Evolutionary conservation across 2,888 invertebrate genomes (phyloP), one percentile per base, ranked within the genome.

Genomic region (Ptychoptera contaminata): DNA sequence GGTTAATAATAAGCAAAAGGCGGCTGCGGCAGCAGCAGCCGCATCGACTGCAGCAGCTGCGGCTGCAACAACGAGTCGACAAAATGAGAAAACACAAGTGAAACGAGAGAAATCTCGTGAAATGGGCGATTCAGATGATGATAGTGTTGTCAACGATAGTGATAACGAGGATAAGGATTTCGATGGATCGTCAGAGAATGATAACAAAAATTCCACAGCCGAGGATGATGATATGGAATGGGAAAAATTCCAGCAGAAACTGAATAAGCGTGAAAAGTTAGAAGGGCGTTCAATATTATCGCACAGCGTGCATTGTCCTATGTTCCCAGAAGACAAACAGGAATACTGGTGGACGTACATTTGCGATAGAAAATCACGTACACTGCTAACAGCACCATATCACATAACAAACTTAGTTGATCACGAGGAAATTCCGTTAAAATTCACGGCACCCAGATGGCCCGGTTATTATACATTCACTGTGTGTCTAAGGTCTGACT

Each of bases 341-440:
- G 98, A 99, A 67, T 96, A 86, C 68, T 99, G 98, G 97, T 99
- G 97, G 96, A 83, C 96, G 51, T 98, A 97, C 65, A 84, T 98
- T 54, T 87, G 88, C 67, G 97, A 99, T 69, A 79, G 90, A 56
- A 96, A 92, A 68, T 86, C 85, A 52, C 82, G 82, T 60, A 83
- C 86, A 49, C 69, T 99, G 54, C 76, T 96, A 52, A 91, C 96
- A 42, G 83, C 90, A 53, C 96, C 97, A 37, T 84, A 86, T 60
- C 85, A 93, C 60, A 81, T 97, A 49, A 96, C 96, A 44, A 90
- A 88, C 63, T 76, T 99, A 48, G 84, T 90, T 39, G 77, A 81
- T 57, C 70, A 78, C 54, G 92, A 93, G 69, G 91, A 91, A 70
- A 81, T 94, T 53, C 90, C 93, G 67, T 73, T 99, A 52, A 86